Conservation (phyloP, 2,888 invertebrate genomes). For the Conomelus anceps region DNA sequence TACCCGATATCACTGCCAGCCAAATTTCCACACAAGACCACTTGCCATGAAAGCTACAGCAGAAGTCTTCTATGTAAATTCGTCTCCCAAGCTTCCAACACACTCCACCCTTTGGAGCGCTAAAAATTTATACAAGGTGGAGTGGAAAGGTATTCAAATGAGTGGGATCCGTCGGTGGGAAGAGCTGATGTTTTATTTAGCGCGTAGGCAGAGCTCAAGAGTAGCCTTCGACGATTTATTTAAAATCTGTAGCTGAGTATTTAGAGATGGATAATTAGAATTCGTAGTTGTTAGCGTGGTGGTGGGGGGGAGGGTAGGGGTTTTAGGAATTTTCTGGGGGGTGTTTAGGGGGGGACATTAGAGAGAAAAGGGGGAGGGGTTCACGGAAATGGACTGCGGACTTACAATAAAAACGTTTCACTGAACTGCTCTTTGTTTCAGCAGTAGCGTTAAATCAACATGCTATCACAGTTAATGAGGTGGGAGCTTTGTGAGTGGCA, state of each 20-base stretch:
- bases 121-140: background rate
- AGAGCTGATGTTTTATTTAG: background rate
- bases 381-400: background rate
- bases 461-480: background rate
- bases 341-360: background rate
- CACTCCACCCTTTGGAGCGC: background rate
- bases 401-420: background rate
- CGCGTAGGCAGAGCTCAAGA: background rate
- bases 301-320: background rate
- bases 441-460: background rate
- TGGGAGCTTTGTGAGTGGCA: background rate
- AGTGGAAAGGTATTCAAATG: background rate
- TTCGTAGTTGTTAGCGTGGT: background rate
- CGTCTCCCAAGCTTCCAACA: too few species aligned
- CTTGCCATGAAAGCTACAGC: too few species aligned
- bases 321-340: too few species aligned
- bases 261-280: background rate
- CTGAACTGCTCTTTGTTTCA: background rate
- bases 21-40: too few species aligned
- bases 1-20: too few species aligned
- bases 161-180: background rate
- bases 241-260: background rate
- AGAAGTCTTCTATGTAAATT: too few species aligned
- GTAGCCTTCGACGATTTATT: background rate
- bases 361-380: background rate